Evolutionary conservation across 2,113 vertebrate genomes (phyloP).

Genomic region (Oncorhynchus masou): DNA sequence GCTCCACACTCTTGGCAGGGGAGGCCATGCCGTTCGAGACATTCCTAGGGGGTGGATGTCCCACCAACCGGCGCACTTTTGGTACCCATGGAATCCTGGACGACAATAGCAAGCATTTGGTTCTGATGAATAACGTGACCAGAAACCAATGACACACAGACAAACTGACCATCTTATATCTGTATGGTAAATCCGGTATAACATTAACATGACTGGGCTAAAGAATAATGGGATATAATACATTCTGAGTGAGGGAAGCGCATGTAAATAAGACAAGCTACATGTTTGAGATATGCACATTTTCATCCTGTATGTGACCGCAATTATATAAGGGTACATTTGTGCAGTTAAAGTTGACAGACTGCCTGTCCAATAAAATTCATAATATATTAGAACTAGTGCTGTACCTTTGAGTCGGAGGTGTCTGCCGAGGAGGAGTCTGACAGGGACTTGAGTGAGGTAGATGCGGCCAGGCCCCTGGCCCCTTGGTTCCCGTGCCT

Average conservation of each 20-base stretch:
- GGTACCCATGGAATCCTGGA: constrained; percentile 57
- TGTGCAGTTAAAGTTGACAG: too few species aligned
- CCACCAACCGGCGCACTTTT: constrained; percentile 67
- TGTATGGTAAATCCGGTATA: too few species aligned
- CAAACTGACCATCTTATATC: too few species aligned
- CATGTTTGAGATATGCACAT: too few species aligned
- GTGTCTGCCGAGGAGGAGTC: constrained; percentile 65
- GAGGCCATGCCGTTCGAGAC: constrained; percentile 53
- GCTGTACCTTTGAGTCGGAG: constrained; percentile 69
- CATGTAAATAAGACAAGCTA: neutral
- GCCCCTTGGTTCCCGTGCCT: constrained; percentile 62
- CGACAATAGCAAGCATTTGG: neutral
- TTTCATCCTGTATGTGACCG: too few species aligned
- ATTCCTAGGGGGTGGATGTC: constrained; percentile 55
- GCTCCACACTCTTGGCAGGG: constrained; percentile 63
- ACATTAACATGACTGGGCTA: too few species aligned
- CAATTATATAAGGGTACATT: too few species aligned
- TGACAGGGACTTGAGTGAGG: constrained; percentile 77
- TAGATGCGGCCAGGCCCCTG: constrained; percentile 68
- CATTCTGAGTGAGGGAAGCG: neutral
- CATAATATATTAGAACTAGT: neutral
- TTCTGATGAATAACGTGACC: neutral
- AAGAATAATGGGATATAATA: neutral
- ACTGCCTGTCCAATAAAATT: neutral
- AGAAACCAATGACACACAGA: neutral